phyloP scores from a whole-genome alignment of 2,797 vertebrate species.

The Pipistrellus pipistrellus region DNA sequence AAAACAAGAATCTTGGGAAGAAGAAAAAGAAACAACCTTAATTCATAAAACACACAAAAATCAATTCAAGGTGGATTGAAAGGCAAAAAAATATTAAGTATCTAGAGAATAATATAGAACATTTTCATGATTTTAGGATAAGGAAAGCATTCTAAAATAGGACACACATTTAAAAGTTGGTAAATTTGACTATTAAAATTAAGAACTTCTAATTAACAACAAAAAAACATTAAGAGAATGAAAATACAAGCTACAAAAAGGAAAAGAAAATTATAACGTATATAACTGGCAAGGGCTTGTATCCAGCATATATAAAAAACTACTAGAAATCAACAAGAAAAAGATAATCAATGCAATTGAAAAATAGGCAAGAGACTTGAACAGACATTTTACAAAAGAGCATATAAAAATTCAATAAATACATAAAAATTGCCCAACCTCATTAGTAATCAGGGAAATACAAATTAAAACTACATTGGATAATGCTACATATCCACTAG shows the following conservation, averaged over 20 bases:
- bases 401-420: neutral
- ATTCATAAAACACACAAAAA: neutral
- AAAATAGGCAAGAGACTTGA: slow-evolving; percentile 24
- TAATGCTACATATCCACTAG: neutral
- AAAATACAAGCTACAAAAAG: neutral
- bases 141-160: slow-evolving; percentile 31
- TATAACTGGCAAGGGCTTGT: neutral
- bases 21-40: neutral
- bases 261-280: slow-evolving; percentile 3
- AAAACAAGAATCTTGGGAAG: neutral
- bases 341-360: neutral
- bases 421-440: slow-evolving; percentile 1
- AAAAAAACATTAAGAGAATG: neutral
- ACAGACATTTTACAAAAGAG: neutral
- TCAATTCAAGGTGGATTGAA: neutral
- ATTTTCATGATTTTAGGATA: neutral
- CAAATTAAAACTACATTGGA: slow-evolving; percentile 21
- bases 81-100: neutral
- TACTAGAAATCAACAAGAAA: neutral
- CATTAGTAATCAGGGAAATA: neutral
- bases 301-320: neutral
- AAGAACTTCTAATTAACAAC: neutral
- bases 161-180: neutral
- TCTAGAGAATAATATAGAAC: slow-evolving; percentile 11
- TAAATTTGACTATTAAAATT: slow-evolving; percentile 6